Conservation (phyloP, 2,113 vertebrate genomes). For the Piaya cayana region DNA sequence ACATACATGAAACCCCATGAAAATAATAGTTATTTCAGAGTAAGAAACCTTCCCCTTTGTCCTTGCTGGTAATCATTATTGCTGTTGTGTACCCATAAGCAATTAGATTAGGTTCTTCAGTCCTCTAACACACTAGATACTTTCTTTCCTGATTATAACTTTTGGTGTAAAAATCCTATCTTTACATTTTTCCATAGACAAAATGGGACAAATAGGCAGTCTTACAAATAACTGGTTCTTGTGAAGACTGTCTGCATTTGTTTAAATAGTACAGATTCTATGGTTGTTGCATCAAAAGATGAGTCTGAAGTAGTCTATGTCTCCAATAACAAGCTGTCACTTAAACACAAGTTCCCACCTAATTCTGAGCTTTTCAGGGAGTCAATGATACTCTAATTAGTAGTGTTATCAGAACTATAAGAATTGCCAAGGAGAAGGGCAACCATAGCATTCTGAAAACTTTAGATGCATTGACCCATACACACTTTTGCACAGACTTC, state of each 20-base stretch:
- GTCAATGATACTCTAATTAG: accelerated
- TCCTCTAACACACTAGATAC: not conserved
- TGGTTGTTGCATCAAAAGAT: not conserved
- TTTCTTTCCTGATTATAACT: not conserved
- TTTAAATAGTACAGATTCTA: not conserved
- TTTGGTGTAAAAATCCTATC: not conserved
- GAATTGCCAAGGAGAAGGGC: not conserved
- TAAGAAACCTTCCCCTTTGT: not conserved
- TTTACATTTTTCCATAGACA: not conserved
- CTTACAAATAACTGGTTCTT: not conserved
- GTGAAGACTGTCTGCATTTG: not conserved
- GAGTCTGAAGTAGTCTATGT: not conserved
- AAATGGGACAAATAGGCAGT: not conserved
- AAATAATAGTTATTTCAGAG: not conserved
- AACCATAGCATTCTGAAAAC: not conserved
- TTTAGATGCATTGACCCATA: not conserved
- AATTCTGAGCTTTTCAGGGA: not conserved
- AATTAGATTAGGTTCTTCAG: not conserved
- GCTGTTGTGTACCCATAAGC: not conserved
- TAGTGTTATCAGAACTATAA: not conserved
- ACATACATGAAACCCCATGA: not conserved
- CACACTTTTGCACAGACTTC: not conserved
- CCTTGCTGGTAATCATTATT: not conserved
- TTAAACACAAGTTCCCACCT: not conserved
- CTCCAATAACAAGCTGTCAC: not conserved